A percentile compares a stretch with the other conserved stretches of the same genome.
These are phyloP conservation scores for Heliconius hortense DNA, from an alignment of 2,888 invertebrate species.

Conservation along the genomic window DNA sequence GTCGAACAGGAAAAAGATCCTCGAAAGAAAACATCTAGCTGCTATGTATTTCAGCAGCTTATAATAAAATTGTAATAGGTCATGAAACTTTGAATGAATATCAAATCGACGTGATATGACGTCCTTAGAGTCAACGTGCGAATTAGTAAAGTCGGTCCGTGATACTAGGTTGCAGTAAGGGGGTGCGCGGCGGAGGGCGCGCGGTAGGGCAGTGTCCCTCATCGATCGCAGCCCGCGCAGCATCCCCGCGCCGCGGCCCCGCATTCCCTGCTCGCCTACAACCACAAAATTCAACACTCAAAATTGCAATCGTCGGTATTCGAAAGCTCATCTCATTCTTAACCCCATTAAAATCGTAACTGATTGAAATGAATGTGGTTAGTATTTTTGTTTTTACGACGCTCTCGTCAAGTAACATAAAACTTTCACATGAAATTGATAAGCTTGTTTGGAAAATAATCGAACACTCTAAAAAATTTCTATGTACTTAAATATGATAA, in stretches of 20 bases:
- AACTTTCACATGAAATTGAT: background rate
- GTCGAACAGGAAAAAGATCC: background rate
- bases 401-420: background rate
- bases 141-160: constrained; percentile 60
- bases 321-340: constrained; percentile 53
- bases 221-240: constrained; percentile 76
- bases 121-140: constrained; percentile 56
- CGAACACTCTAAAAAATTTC: background rate
- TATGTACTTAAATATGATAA: background rate
- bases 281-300: constrained; percentile 61
- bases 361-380: constrained; percentile 37
- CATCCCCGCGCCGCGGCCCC: constrained; percentile 61
- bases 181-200: constrained; percentile 47
- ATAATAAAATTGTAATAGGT: constrained; percentile 19
- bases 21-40: background rate
- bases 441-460: background rate
- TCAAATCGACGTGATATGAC: constrained; percentile 22
- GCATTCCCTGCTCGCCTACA: constrained; percentile 60
- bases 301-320: constrained; percentile 57
- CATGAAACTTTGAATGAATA: constrained; percentile 26
- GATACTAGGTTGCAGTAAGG: constrained; percentile 56
- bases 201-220: constrained; percentile 62
- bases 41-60: background rate
- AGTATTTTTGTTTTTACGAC: constrained; percentile 29
- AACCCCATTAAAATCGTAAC: constrained; percentile 45